Conservation (phyloP, 1,140 invertebrate genomes). For the Anoplolepis gracilipes region DNA sequence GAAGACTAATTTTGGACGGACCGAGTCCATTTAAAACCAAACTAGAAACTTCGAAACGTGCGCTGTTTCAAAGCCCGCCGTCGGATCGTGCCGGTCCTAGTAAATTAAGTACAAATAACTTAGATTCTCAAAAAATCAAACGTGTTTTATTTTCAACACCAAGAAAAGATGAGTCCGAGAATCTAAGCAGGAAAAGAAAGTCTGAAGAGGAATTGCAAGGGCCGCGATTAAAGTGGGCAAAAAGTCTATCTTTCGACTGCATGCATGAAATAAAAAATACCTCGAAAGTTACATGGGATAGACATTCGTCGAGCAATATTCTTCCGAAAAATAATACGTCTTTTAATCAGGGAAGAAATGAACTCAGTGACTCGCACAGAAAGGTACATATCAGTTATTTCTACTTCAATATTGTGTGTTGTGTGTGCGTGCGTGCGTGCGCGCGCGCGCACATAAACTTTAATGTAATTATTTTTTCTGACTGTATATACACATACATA, state of each 20-base stretch:
- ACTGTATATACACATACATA: neutral
- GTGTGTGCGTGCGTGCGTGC: too few species aligned
- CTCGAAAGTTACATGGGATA: conserved; percentile 67
- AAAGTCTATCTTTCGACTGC: conserved; percentile 88
- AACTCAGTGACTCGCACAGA: conserved; percentile 88
- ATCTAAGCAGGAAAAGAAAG: conserved; percentile 84
- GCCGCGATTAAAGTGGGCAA: conserved; percentile 86
- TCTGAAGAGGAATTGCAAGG: conserved; percentile 86
- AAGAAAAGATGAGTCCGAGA: conserved; percentile 73
- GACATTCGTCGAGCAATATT: conserved; percentile 74
- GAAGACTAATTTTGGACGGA: conserved; percentile 76
- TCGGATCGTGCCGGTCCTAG: conserved; percentile 80
- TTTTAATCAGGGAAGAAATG: conserved; percentile 73
- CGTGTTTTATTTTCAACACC: conserved; percentile 88
- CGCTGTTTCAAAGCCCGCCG: conserved; percentile 89
- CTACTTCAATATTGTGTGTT: neutral
- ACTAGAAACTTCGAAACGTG: conserved; percentile 87
- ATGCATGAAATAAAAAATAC: conserved; percentile 72
- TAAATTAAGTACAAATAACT: conserved; percentile 57
- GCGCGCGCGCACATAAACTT: neutral
- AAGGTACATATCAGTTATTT: conserved; percentile 85
- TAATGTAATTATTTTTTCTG: neutral
- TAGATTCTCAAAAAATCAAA: conserved; percentile 85
- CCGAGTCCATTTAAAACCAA: conserved; percentile 79
- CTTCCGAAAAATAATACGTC: conserved; percentile 64